These are phyloP conservation scores for Erythrocercus mccallii DNA, from an alignment of 2,113 vertebrate species.

Conservation along the genomic window DNA sequence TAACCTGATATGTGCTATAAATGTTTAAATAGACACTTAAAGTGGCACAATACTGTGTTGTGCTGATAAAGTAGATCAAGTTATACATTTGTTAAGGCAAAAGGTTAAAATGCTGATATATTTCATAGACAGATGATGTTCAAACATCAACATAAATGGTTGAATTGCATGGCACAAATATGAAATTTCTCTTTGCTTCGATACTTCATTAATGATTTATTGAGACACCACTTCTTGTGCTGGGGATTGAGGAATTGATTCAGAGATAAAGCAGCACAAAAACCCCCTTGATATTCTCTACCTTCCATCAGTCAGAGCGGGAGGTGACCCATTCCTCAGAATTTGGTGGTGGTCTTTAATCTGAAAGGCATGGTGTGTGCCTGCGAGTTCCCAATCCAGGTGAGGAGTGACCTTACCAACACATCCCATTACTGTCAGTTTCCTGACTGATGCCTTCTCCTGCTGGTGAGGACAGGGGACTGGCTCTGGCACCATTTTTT, in stretches of 20 bases:
- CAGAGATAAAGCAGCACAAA: neutral
- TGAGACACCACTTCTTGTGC: neutral
- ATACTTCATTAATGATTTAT: neutral
- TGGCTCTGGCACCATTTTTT: neutral
- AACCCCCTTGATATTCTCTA: neutral
- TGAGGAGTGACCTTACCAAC: neutral
- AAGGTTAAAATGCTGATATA: neutral
- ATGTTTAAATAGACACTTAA: neutral
- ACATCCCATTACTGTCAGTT: neutral
- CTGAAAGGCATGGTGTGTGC: neutral
- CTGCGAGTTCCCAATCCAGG: fast-evolving
- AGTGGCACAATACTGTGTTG: neutral
- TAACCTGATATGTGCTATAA: neutral
- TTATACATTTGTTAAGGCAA: neutral
- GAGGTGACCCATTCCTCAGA: neutral
- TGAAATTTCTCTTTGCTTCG: neutral
- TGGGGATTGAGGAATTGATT: neutral
- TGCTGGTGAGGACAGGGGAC: neutral
- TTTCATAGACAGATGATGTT: neutral
- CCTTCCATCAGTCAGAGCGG: neutral
- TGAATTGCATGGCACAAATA: neutral
- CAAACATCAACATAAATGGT: fast-evolving
- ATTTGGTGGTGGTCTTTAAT: neutral
- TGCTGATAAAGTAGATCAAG: neutral
- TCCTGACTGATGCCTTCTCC: neutral